Percentiles rank a stretch among this genome's conserved stretches.
Conservation (phyloP, 2,888 invertebrate genomes). For the Ormyrus rosae region DNA sequence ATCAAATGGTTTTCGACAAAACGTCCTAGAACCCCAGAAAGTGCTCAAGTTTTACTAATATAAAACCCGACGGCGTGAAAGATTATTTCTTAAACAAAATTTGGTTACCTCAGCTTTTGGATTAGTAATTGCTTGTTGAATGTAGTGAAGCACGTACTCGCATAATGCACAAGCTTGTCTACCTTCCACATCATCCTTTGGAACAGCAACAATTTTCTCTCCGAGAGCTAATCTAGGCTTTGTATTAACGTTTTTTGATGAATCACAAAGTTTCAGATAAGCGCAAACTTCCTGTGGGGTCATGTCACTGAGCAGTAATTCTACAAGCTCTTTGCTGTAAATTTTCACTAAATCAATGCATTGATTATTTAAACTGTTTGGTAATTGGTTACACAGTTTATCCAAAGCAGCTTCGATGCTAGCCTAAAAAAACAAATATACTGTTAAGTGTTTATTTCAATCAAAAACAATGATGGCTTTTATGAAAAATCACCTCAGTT, state of each 20-base stretch:
- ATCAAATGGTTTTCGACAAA: too few species aligned
- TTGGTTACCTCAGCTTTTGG: conserved; percentile 81
- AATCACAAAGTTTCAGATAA: conserved; percentile 84
- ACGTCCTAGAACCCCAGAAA: too few species aligned
- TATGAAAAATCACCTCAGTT: conserved; percentile 78
- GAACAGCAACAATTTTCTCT: conserved; percentile 56
- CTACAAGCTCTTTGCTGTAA: conserved; percentile 86
- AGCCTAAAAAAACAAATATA: conserved; percentile 75
- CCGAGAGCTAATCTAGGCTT: conserved; percentile 10
- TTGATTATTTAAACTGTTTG: conserved; percentile 80
- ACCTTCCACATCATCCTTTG: conserved; percentile 71
- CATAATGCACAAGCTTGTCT: conserved; percentile 85
- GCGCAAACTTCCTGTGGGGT: conserved; percentile 87
- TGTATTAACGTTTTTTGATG: conserved; percentile 58
- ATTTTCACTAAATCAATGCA: conserved; percentile 87
- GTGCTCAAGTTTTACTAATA: too few species aligned
- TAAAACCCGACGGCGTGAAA: too few species aligned
- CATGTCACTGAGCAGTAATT: conserved; percentile 87
- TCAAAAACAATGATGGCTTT: background rate
- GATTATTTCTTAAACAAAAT: too few species aligned
- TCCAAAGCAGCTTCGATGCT: conserved; percentile 84
- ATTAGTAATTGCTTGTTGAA: conserved; percentile 85
- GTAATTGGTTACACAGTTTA: conserved; percentile 83
- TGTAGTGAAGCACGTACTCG: conserved; percentile 87
- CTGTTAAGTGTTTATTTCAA: background rate